Conservation (phyloP, 1,140 invertebrate species). For the Drosophila pallidifrons region DNA sequence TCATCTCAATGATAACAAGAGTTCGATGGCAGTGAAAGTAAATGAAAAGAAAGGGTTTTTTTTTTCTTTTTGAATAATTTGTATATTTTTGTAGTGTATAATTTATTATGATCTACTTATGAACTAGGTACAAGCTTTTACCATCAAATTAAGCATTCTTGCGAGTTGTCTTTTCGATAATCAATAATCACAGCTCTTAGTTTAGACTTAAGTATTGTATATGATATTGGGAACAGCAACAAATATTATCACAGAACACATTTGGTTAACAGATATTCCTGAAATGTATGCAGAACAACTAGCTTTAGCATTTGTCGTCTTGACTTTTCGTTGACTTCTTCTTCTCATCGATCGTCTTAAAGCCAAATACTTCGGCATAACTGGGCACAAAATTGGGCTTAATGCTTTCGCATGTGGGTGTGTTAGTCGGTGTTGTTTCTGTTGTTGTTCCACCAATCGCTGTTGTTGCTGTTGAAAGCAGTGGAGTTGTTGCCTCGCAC, state of each 20-base stretch:
- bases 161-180: slow-evolving; percentile 59
- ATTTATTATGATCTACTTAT: slow-evolving; percentile 76
- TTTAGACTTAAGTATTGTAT: slow-evolving; percentile 56
- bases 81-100: slow-evolving; percentile 46
- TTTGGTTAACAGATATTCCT: slow-evolving; percentile 32
- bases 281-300: neutral
- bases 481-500: slow-evolving; percentile 19
- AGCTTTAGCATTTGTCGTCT: slow-evolving; percentile 47
- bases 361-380: slow-evolving; percentile 74
- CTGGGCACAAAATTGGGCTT: slow-evolving; percentile 74
- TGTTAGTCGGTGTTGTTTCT: slow-evolving; percentile 24
- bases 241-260: slow-evolving; percentile 75
- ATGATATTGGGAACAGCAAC: slow-evolving; percentile 43
- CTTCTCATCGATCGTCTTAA: slow-evolving; percentile 65
- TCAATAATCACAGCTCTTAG: slow-evolving; percentile 79
- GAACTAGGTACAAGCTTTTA: slow-evolving; percentile 56
- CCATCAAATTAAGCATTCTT: slow-evolving; percentile 21
- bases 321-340: slow-evolving; percentile 59
- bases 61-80: neutral
- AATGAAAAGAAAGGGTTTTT: too few relatives aligned
- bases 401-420: slow-evolving; percentile 60
- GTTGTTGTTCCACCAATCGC: slow-evolving; percentile 26
- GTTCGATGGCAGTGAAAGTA: neutral
- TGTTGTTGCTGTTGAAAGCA: slow-evolving; percentile 27
- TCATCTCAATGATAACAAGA: slow-evolving; percentile 14